Percentiles rank a stretch among this genome's conserved stretches.
These are phyloP conservation scores for Rhizoglyphus robini DNA, from an alignment of 1,140 invertebrate species.

Conservation along the genomic window DNA sequence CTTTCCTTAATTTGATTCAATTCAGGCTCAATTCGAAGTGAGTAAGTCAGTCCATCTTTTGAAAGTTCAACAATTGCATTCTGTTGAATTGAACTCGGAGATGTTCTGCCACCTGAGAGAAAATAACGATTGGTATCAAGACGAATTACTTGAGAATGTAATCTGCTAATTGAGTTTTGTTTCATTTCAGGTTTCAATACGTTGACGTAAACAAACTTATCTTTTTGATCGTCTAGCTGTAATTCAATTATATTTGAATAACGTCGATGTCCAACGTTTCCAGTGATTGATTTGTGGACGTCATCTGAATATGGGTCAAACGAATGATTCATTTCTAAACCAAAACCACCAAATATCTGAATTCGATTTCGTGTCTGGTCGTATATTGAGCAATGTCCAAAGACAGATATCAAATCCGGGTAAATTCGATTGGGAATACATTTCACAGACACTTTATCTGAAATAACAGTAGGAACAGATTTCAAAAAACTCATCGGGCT, in stretches of 20 bases:
- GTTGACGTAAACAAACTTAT: not conserved
- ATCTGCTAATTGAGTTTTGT: not conserved
- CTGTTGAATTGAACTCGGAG: not conserved
- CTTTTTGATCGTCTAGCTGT: not conserved
- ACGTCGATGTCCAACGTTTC: not conserved
- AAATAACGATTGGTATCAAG: not conserved
- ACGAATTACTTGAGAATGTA: not conserved
- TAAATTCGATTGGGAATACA: not conserved
- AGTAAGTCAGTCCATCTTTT: too few species aligned
- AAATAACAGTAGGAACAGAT: too few species aligned
- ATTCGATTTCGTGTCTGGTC: not conserved
- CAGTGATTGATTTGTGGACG: not conserved
- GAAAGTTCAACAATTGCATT: not conserved
- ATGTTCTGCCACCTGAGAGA: not conserved
- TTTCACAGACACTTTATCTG: not conserved
- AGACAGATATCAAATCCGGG: not conserved
- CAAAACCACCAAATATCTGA: slow-evolving; percentile 10
- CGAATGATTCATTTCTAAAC: not conserved
- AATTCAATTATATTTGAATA: not conserved
- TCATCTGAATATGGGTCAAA: too few species aligned
- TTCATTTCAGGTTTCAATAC: not conserved
- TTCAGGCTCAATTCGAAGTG: too few species aligned
- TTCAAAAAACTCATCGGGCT: not conserved
- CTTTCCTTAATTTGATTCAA: not conserved
- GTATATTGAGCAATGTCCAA: not conserved